Evolutionary conservation across 2,888 invertebrate species (phyloP), one percentile per base, ranked within the genome.

Genomic region (Dioctria linearis): DNA sequence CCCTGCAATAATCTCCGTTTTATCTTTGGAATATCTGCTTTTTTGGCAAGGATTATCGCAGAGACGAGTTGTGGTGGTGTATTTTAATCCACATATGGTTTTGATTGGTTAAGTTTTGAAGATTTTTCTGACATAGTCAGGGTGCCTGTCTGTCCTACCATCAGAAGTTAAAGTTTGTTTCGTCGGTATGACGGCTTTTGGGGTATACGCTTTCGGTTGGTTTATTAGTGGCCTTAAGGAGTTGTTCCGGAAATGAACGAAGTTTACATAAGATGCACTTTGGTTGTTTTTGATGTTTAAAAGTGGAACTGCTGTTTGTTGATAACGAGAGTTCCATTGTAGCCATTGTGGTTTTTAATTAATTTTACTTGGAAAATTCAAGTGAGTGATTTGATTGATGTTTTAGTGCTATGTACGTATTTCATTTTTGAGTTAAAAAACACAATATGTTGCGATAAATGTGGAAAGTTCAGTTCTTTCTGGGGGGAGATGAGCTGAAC

Each of bases 21-120:
- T 76, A 76, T 76, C 61, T 76, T 37, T 42, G 25, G 25, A 37
- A 39, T 76, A 63, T 76, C 43, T 76, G 42, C 49, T 63, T 37
- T 37, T 76, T 61, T 63, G 76, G 76, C 63, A 76, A 49, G 49
- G 76, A 76, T 76, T 63, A 76, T 76, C 61, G 61, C 63, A 49
- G 63, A 13, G 59, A 40, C 37, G 46, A 43, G 8, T 3, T n/a
- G 46, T 8, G n/a, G 5, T 37, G 63, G 39, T 5, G 42, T 11
- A 59, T 54, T 59, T 69, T 79, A 79, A 79, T 81, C 81, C 80
- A 82, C 82, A 82, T 80, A 78, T 81, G 82, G 78, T 80, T 78
- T 81, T 80, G 80, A 82, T 82, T 82, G 81, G 79, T 80, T 73
- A 79, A 81, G 80, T 82, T 82, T 82, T 78, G 13, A 81, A 81